Evolutionary conservation across 1,140 invertebrate genomes (phyloP), one percentile per base, ranked within the genome.

Genomic region (Holotrichia oblita): DNA sequence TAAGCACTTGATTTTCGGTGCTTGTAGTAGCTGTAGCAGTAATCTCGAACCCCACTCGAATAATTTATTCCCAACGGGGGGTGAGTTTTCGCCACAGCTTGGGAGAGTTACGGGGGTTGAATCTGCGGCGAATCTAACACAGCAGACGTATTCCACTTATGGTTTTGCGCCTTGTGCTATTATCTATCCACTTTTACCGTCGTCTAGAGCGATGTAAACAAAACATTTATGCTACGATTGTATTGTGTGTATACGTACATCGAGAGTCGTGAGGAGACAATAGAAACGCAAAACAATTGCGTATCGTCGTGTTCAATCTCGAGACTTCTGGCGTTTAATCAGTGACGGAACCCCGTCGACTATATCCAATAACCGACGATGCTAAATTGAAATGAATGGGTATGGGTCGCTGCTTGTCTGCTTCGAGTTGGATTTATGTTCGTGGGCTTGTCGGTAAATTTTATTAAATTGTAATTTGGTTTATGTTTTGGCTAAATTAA

Each of bases 1-100:
- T 82, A 82, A 83, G 83, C 48, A 79, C 80, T 81, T 84, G 80
- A 84, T 84, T 84, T 81, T 83, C 81, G 81, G 80, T 34, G 83
- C 80, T 81, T 81, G 82, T 83, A 84, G 79, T 81, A 78, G 76
- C 61, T 69, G 61, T 69, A 69, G 61, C 61, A 34, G 61, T 69
- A 69, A 69, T 27, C 61, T 20, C 61, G 27, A 69, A 69, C 61
- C 61, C 79, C 78, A 80, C 81, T 81, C 79, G 40, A 9, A 77
- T 82, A 80, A 83, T 83, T 83, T 81, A 83, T 82, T 78, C 77
- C 61, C 77, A 14, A 78, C 44, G 27, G 20, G 61, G 44, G 61
- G 61, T 69, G 61, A 10, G 20, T 69, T 55, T 34, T 55, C 48
- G 48, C 48, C 17, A 55, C 6, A 55, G 27, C 27, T 34, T 17